A percentile compares a stretch with the other conserved stretches of the same genome.
Evolutionary conservation across 2,888 invertebrate genomes (phyloP).

Genomic region (Lasioglossum oenotherae): DNA sequence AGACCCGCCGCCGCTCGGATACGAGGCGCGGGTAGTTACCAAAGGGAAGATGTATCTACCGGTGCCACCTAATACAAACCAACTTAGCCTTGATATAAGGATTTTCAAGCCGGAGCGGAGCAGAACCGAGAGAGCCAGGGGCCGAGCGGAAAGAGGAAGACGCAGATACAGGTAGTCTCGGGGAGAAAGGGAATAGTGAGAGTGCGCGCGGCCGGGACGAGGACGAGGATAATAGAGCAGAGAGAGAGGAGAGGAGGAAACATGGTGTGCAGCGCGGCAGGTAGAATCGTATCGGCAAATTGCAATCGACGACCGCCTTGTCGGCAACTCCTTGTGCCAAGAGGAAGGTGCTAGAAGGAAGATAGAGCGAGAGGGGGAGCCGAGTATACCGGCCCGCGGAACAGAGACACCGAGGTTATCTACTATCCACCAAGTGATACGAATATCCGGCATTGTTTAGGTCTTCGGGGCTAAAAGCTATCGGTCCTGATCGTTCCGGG

Average conservation of each 20-base stretch:
- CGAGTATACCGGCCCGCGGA: slow-evolving; percentile 14
- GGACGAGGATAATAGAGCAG: slow-evolving; percentile 23
- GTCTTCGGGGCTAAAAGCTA: slow-evolving; percentile 64
- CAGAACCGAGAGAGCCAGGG: not conserved
- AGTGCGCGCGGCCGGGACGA: not conserved
- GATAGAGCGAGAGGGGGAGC: not conserved
- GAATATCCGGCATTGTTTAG: slow-evolving; percentile 73
- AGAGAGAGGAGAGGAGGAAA: slow-evolving; percentile 43
- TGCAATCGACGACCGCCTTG: slow-evolving; percentile 81
- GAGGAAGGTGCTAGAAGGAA: slow-evolving; percentile 38
- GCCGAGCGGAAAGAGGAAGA: slow-evolving; percentile 31
- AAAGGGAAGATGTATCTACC: slow-evolving; percentile 70
- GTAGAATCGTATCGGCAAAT: slow-evolving; percentile 82
- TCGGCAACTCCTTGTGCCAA: slow-evolving; percentile 76
- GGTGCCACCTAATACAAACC: slow-evolving; percentile 61
- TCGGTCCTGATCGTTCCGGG: slow-evolving; percentile 59
- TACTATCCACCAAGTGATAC: slow-evolving; percentile 63
- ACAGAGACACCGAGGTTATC: slow-evolving; percentile 57
- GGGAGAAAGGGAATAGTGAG: slow-evolving; percentile 2
- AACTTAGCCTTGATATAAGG: slow-evolving; percentile 51
- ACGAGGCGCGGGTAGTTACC: slow-evolving; percentile 70
- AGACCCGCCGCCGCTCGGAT: slow-evolving; percentile 66
- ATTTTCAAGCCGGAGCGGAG: slow-evolving; percentile 63
- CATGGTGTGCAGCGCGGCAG: slow-evolving; percentile 73
- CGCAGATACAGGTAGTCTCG: slow-evolving; percentile 21